phyloP scores from a whole-genome alignment of 1,140 invertebrate species.

The Daktulosphaira vitifoliae region DNA sequence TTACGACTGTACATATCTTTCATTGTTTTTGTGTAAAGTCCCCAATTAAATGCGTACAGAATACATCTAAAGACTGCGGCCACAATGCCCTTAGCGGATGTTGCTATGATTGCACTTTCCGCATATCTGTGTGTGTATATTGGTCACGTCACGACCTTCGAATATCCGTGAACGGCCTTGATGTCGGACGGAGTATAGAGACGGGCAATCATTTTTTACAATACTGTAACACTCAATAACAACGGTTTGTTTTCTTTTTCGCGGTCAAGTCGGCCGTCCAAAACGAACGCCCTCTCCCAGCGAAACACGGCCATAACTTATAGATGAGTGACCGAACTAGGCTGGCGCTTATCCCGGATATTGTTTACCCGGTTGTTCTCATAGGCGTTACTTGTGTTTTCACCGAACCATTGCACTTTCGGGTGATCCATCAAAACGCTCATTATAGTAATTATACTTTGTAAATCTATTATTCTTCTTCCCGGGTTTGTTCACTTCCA shows the following conservation, averaged over 20 bases:
- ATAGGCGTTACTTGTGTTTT: conserved; percentile 21
- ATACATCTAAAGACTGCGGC: background rate
- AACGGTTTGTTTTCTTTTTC: no score
- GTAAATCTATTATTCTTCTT: no score
- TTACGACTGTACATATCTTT: no score
- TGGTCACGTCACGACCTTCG: conserved; percentile 34
- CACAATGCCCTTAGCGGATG: background rate
- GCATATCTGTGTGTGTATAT: background rate
- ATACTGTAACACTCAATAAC: no score
- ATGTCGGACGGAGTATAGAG: background rate
- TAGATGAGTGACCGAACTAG: conserved; percentile 13
- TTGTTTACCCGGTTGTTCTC: conserved; percentile 24
- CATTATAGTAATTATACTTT: no score
- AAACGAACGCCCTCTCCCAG: no score
- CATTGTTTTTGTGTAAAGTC: conserved; percentile 18
- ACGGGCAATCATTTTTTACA: no score
- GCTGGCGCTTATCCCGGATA: conserved; percentile 24
- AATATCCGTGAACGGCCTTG: conserved; percentile 31
- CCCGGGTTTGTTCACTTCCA: no score
- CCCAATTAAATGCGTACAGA: conserved; percentile 2
- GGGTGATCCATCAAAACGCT: background rate
- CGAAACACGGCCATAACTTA: background rate
- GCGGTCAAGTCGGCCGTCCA: no score
- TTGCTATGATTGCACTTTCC: background rate
- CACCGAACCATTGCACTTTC: conserved; percentile 10